Base-by-base conservation (phyloP, 37 sponge, comb jelly and placozoan species). In the Theonella swinhoei region DNA sequence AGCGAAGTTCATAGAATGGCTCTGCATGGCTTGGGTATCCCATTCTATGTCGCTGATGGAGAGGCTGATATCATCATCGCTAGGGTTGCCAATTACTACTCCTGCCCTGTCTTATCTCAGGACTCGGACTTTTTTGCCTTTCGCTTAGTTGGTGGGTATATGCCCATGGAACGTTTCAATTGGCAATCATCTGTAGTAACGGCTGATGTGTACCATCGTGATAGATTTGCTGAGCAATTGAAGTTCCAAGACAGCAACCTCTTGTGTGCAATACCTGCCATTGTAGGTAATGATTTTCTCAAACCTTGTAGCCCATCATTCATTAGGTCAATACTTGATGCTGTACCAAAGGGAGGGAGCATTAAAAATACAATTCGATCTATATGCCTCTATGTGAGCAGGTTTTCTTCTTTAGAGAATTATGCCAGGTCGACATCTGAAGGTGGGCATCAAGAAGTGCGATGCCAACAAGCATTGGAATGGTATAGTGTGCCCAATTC, bases 51-150 rank as follows among this genome's bases (percentile, higher is more conserved):
- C 1, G 91, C 68, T 25, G 96, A 95, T 65, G 87, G 92, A 42
- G 96, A 95, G 42, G 94, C 90, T 30, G 96, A 95, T 60, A 37
- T 20, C 11, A 28, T 39, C n/a, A 85, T 84, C 42, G 89, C 69
- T 4, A 43, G 62, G 38, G 68, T 91, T 22, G 96, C 91, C 4
- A 87, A 87, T 43, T 32, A 40, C 59, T 76, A 84, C 24, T 54
- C 63, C 20, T 95, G 90, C 65, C 93, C 90, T 22, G 90, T 95
- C 1, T 62, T 92, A 0, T 72, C 88, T 11, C 23, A 61, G 8
- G 96, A 95, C 63, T 91, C 93, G 5, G 96, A 95, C 81, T 95
- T 83, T 64, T 92, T 65, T 82, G 73, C 92, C n/a, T 91, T 80
- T 68, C 70, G 89, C 28, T 35, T 95, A 2, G 66, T 28, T 8